phyloP scores from a whole-genome alignment of 2,797 vertebrate genomes.

The Monodelphis domestica region DNA sequence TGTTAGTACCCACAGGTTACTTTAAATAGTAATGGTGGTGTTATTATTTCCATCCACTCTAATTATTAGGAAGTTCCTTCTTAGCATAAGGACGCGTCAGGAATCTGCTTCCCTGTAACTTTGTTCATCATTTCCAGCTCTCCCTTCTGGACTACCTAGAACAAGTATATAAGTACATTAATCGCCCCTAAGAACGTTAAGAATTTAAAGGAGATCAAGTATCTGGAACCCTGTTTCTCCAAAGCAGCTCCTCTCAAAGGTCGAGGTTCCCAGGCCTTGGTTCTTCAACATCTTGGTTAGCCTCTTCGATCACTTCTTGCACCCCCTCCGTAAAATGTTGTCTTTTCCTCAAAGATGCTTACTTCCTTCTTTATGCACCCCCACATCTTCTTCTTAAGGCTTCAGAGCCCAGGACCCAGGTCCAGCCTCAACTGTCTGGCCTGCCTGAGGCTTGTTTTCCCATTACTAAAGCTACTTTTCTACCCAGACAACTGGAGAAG shows the following conservation, averaged over 20 bases:
- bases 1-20: not conserved
- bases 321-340: constrained; percentile 67
- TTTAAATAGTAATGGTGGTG: not conserved
- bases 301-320: not conserved
- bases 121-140: not conserved
- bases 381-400: not conserved
- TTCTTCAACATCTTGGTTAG: not conserved
- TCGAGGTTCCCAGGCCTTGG: not conserved
- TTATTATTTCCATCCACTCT: not conserved
- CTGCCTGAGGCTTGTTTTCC: too few relatives aligned
- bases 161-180: not conserved
- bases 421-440: not conserved
- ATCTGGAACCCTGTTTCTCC: not conserved
- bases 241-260: not conserved
- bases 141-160: not conserved
- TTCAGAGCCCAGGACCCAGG: too few relatives aligned
- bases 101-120: not conserved
- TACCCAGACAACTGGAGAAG: not conserved
- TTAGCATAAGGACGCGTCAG: not conserved
- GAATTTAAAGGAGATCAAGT: not conserved
- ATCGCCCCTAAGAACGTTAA: not conserved
- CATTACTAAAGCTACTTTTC: not conserved
- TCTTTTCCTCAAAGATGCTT: not conserved
- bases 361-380: not conserved
- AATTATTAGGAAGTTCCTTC: not conserved